Evolutionary conservation across 1,140 invertebrate species (phyloP), one percentile per base, ranked within the genome.

Genomic region (Dolichoris vasculosae): DNA sequence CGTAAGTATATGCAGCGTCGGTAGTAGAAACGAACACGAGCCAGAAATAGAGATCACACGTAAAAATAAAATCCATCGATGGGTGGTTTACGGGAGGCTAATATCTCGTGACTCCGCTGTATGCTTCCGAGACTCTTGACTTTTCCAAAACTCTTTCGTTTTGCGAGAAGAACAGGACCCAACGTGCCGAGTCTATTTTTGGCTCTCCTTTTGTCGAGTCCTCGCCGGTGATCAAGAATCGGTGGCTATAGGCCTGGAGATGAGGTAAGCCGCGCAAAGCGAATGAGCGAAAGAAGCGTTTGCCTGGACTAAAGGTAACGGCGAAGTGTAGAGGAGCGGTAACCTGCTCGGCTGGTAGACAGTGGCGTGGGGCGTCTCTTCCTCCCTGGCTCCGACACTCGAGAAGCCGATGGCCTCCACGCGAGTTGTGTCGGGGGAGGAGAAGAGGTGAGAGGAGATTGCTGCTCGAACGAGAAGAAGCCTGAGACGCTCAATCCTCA

Each of bases 261-360:
- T 81, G 71, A 84, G 71, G 82, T 84, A 75, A 86, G 63, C 63
- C 59, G 26, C 71, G 9, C 63, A 35, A 69, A 67, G 38, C 23
- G 71, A 83, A 69, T 15, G 71, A 69, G 79, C 77, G 85, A 75
- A 67, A 81, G 87, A 9, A 26, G 55, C 2, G 2, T 26, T 59
- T 59, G 2, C 23, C 55, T 23, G 55, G 55, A 26, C 23, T 85
- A 67, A 86, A 88, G 87, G 88, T 86, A 91, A 92, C 90, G 89
- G 91, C 88, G 8, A n/a, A n/a, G 23, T n/a, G n/a, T 38, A 43
- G 76, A 91, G 90, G 90, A 91, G 91, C 88, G 91, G 89, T 87
- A 92, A 92, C 91, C 91, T 90, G 91, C 91, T 89, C 88, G 88
- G 89, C 91, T 90, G 90, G 89, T 89, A 91, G 84, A 88, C 91